Conservation (phyloP, 1,140 invertebrate species). For the Sycophila sp. region DNA sequence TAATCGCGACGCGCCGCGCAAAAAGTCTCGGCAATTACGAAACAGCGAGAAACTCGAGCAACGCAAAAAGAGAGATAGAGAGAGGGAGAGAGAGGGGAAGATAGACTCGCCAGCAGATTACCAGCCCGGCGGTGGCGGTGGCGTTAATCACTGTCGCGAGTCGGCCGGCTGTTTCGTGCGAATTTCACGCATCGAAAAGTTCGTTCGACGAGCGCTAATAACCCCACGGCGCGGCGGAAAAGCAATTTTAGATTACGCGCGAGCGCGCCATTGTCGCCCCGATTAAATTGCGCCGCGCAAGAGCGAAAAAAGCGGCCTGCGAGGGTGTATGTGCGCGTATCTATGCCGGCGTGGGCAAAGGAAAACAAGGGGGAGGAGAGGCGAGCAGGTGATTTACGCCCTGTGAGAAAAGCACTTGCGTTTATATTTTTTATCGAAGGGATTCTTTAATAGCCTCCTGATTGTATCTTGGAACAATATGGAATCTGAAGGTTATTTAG, state of each 20-base stretch:
- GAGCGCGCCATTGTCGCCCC: neutral
- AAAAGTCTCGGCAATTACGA: too few relatives aligned
- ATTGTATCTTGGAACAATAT: too few relatives aligned
- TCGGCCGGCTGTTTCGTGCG: constrained; percentile 12
- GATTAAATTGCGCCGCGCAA: constrained; percentile 17
- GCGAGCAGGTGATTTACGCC: neutral
- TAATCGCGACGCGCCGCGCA: too few relatives aligned
- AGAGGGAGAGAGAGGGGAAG: neutral
- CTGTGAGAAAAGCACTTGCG: too few relatives aligned
- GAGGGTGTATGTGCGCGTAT: neutral
- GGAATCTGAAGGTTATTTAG: too few relatives aligned
- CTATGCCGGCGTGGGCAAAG: neutral
- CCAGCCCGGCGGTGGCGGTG: neutral
- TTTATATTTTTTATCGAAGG: too few relatives aligned
- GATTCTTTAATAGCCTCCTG: too few relatives aligned
- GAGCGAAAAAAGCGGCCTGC: neutral
- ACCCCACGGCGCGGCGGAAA: neutral
- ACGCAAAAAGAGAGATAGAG: too few relatives aligned
- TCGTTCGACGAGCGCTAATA: constrained; percentile 20
- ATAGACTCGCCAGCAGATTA: neutral
- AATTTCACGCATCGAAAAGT: constrained; percentile 38
- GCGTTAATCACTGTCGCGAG: constrained; percentile 32
- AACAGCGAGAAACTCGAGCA: too few relatives aligned
- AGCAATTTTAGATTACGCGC: constrained; percentile 21
- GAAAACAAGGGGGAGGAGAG: neutral